Base-by-base conservation (phyloP, 2,888 invertebrate genomes). In the Thymelicus lineola region DNA sequence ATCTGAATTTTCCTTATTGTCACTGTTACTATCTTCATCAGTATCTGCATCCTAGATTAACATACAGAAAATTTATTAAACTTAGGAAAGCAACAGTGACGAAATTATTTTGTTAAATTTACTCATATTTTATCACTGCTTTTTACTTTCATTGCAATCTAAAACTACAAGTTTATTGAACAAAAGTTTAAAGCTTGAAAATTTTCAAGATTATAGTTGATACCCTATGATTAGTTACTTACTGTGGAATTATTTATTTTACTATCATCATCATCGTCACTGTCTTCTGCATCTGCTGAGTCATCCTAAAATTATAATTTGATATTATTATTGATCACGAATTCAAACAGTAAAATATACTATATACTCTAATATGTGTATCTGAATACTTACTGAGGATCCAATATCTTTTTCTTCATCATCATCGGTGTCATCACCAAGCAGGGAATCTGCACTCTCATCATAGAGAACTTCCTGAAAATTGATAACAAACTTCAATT, bases 401-500 rank as follows among this genome's bases (percentile, higher is more conserved):
- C 82, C 83, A 55, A 75, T 82, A 63, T 75, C 77, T 42, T 76
- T 81, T 35, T 75, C 76, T 48, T 70, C 70, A 7, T 42, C 42
- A 12, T 42, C 10, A 42, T 78, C 75, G 57, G 82, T 82, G 36
- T 88, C 86, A 64, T 87, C 86, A 64, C 82, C 89, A 71, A 87
- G 87, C 75, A 84, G 93, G 79, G 81, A 90, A 75, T 95, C 95
- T n/a, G 93, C 95, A 76, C 93, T 93, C 63, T 94, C 95, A 59
- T 93, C 91, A 85, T 95, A 96, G 74, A 94, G 70, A 6, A 93
- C 88, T 76, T 86, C 87, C 94, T 94, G 75, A 85, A 83, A 65
- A 17, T 36, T 20, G 20, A 59, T 2, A 58, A 2, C 14, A 35
- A 45, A 1, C 48, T 14, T 12, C 28, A 7, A 28, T 59, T 59